Conservation (phyloP, 2,797 vertebrate genomes). For the Danio aesculapii region DNA sequence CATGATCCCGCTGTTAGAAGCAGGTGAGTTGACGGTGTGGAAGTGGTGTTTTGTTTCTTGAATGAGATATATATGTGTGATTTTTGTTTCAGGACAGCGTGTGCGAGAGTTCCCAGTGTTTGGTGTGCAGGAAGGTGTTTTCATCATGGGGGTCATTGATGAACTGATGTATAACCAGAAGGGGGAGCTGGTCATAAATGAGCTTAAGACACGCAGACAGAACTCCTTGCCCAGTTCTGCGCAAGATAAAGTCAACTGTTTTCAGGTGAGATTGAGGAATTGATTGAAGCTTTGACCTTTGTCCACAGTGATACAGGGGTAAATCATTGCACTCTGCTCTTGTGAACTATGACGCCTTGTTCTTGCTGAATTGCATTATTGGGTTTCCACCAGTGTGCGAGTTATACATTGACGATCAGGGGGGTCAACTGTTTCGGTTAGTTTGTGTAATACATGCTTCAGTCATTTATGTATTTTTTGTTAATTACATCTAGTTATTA, state of each 20-base stretch:
- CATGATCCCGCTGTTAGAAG: conserved; percentile 58
- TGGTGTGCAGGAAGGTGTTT: conserved; percentile 74
- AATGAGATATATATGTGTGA: not conserved
- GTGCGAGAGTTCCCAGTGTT: conserved; percentile 80
- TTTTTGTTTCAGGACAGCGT: conserved; percentile 61
- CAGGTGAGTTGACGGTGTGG: conserved; percentile 52
- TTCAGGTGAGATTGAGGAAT: conserved; percentile 68
- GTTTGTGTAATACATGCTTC: too few species aligned
- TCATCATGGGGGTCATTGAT: conserved; percentile 77
- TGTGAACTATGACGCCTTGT: not conserved
- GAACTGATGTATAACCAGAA: conserved; percentile 74
- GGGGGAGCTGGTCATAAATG: conserved; percentile 72
- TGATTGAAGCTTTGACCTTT: not conserved
- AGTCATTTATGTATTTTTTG: too few species aligned
- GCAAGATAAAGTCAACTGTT: conserved; percentile 70
- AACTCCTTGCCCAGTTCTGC: conserved; percentile 61
- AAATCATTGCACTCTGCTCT: not conserved
- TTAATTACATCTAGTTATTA: too few species aligned
- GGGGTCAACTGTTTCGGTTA: too few species aligned
- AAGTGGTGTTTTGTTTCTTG: not conserved
- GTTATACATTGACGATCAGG: too few species aligned
- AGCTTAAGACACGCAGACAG: conserved; percentile 70
- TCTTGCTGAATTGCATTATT: not conserved
- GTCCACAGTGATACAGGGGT: not conserved
- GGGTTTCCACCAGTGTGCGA: not conserved